A percentile compares a stretch with the other conserved stretches of the same genome.
phyloP scores from a whole-genome alignment of 1,140 invertebrate genomes.

The Pantala flavescens region DNA sequence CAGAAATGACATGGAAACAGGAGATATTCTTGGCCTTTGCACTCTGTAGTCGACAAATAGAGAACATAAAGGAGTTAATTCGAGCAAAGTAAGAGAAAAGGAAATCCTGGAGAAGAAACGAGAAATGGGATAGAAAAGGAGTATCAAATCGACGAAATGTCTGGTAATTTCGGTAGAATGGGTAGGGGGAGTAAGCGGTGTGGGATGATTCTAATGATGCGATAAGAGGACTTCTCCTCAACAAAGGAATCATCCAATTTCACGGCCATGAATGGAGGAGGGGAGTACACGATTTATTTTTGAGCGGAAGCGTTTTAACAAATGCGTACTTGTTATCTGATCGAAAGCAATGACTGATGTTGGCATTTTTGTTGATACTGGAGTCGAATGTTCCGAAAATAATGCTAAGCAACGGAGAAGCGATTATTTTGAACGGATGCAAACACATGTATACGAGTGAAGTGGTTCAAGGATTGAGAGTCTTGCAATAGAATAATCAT shows the following conservation, averaged over 20 bases:
- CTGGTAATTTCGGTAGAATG: not conserved
- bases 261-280: not conserved
- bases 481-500: too few relatives aligned
- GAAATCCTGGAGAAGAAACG: not conserved
- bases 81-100: not conserved
- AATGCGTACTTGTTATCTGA: not conserved
- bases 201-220: constrained; percentile 4
- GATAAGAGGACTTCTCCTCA: not conserved
- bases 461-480: too few relatives aligned
- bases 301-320: constrained; percentile 1
- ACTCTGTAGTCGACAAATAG: too few relatives aligned
- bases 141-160: not conserved
- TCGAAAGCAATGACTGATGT: not conserved
- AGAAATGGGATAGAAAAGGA: not conserved
- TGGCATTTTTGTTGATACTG: not conserved
- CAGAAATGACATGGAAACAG: too few relatives aligned
- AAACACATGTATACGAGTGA: too few relatives aligned
- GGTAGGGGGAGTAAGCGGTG: not conserved
- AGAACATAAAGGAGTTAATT: too few relatives aligned
- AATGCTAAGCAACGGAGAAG: too few relatives aligned
- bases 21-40: too few relatives aligned
- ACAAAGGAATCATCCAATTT: constrained; percentile 3
- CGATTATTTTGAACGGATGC: too few relatives aligned
- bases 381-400: too few relatives aligned
- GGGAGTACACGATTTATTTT: not conserved